Conservation (phyloP, 2,888 invertebrate species). For the Thyatira batis region DNA sequence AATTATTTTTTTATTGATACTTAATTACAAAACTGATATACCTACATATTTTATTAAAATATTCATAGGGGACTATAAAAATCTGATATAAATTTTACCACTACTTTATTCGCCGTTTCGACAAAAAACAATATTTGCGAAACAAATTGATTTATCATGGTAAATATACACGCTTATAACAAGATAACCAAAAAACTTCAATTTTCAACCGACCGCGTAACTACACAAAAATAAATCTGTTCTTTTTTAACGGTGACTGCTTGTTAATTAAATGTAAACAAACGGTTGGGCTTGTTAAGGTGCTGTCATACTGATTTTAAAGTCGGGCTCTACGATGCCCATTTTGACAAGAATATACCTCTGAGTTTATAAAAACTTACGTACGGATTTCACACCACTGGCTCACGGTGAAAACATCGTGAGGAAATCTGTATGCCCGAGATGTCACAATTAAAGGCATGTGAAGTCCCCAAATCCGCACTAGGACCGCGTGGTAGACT, state of each 20-base stretch:
- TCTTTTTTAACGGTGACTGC: conserved; percentile 13
- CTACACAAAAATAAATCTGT: conserved; percentile 12
- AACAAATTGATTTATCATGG: neutral
- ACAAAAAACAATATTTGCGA: neutral
- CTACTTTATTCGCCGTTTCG: neutral
- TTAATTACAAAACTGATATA: too few relatives aligned
- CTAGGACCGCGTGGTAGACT: too few relatives aligned
- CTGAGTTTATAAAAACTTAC: too few relatives aligned
- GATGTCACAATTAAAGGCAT: too few relatives aligned
- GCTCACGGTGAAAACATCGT: too few relatives aligned
- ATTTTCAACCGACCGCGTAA: neutral
- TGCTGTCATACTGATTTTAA: neutral
- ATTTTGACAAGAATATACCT: too few relatives aligned
- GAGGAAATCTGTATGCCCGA: too few relatives aligned
- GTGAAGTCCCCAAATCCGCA: too few relatives aligned
- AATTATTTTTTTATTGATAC: too few relatives aligned
- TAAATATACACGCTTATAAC: neutral
- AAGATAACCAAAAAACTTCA: neutral
- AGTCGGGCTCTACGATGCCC: neutral
- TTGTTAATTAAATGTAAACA: conserved; percentile 34
- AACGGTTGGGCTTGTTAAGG: conserved; percentile 16
- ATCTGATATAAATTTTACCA: neutral
- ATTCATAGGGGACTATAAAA: neutral
- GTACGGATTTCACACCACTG: too few relatives aligned
- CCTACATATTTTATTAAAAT: too few relatives aligned